Conservation (phyloP, 2,797 vertebrate species). For the Pantherophis vulpinus region DNA sequence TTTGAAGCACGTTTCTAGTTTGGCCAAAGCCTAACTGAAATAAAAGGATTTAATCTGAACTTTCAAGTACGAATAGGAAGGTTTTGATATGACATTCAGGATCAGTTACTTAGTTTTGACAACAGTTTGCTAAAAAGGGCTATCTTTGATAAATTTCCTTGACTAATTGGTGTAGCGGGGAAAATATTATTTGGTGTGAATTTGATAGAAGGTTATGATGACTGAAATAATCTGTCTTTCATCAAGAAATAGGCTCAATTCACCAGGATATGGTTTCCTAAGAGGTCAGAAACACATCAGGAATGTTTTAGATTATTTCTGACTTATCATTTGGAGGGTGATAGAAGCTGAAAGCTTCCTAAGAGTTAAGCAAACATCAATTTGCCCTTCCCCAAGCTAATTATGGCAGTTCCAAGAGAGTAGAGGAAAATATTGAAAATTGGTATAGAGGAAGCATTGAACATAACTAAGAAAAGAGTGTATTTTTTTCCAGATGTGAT, state of each 20-base stretch:
- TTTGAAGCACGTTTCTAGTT: not conserved
- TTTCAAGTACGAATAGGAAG: not conserved
- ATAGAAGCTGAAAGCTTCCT: not conserved
- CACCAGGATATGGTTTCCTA: not conserved
- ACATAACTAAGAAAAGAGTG: not conserved
- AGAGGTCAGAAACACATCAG: not conserved
- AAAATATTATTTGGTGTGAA: not conserved
- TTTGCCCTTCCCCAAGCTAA: not conserved
- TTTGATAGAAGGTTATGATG: not conserved
- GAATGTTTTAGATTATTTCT: not conserved
- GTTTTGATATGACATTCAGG: not conserved
- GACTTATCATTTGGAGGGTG: not conserved
- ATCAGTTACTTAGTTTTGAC: not conserved
- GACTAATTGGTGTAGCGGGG: not conserved
- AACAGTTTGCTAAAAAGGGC: not conserved
- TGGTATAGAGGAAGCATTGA: not conserved
- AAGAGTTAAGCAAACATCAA: not conserved
- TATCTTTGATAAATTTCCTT: not conserved
- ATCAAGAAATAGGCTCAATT: not conserved
- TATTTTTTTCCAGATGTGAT: not conserved
- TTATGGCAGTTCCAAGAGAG: not conserved
- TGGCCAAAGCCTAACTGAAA: not conserved
- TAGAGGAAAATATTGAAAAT: not conserved
- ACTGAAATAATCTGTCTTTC: not conserved
- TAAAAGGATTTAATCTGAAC: not conserved